Evolutionary conservation across 2,888 invertebrate species (phyloP).

Genomic region (Trachelus iudaicus): DNA sequence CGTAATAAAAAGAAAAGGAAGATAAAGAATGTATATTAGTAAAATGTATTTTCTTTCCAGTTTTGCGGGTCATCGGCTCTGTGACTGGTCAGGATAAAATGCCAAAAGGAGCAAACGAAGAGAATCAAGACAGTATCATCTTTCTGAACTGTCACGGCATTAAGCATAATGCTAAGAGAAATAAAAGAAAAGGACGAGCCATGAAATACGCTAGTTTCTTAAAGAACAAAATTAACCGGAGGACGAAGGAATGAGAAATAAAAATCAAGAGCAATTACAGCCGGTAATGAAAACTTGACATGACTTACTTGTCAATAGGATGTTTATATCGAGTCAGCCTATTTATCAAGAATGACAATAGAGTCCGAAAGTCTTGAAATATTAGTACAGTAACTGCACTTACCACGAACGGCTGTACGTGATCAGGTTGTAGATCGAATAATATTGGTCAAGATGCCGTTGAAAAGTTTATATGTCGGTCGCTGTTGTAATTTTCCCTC

Average conservation of each 20-base stretch:
- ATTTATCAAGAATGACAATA: background rate
- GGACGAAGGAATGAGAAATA: background rate
- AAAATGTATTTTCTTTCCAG: background rate
- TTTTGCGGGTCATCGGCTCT: background rate
- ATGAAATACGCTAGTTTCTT: background rate
- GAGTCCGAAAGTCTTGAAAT: background rate
- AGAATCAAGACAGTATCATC: background rate
- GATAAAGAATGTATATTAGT: background rate
- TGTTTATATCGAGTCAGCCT: background rate
- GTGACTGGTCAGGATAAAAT: background rate
- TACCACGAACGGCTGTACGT: background rate
- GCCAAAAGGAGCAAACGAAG: background rate
- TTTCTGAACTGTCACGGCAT: background rate
- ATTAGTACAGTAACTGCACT: conserved; percentile 2
- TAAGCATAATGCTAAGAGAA: background rate
- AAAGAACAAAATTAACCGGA: background rate
- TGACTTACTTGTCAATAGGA: background rate
- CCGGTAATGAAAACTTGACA: background rate
- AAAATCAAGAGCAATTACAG: background rate
- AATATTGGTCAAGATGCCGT: background rate
- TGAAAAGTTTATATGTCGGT: background rate
- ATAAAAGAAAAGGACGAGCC: background rate
- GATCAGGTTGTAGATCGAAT: background rate
- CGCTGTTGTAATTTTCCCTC: background rate
- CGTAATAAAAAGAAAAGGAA: background rate